phyloP scores from a whole-genome alignment of 1,140 invertebrate genomes.

The Drosophila pachea region DNA sequence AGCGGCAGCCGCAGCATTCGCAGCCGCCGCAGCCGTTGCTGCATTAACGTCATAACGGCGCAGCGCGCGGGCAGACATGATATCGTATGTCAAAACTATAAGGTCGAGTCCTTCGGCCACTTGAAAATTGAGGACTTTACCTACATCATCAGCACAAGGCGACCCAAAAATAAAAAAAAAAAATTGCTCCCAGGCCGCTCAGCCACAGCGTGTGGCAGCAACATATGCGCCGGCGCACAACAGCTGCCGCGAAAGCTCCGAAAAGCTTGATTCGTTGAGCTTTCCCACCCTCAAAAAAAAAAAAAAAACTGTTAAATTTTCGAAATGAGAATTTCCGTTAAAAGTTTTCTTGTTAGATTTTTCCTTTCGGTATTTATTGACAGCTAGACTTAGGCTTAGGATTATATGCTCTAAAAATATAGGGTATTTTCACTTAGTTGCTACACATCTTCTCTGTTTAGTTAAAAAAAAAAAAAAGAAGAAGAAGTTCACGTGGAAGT shows the following conservation, averaged over 20 bases:
- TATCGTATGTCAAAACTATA: constrained; percentile 67
- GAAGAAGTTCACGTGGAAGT: constrained; percentile 9
- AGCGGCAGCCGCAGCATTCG: constrained; percentile 1
- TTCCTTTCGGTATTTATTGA: constrained; percentile 57
- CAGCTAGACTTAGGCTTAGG: constrained; percentile 61
- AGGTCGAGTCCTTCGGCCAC: constrained; percentile 70
- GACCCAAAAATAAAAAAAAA: constrained; percentile 25
- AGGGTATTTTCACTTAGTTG: constrained; percentile 47
- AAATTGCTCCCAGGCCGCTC: constrained; percentile 23
- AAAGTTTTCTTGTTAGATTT: constrained; percentile 30
- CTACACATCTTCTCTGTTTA: constrained; percentile 10
- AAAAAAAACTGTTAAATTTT: constrained; percentile 25
- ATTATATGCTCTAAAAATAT: constrained; percentile 69
- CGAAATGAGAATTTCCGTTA: neutral
- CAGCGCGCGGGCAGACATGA: constrained; percentile 30
- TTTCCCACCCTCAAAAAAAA: too few relatives aligned
- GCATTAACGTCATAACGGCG: constrained; percentile 64
- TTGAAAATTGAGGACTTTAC: constrained; percentile 69
- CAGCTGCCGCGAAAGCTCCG: constrained; percentile 22
- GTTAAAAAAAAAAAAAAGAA: constrained; percentile 52
- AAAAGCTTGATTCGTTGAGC: too few relatives aligned
- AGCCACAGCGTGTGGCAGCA: constrained; percentile 11
- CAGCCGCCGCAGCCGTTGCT: constrained; percentile 11
- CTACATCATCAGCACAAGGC: constrained; percentile 59
- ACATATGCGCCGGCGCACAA: constrained; percentile 22